Evolutionary conservation across 1,140 invertebrate genomes (phyloP).

Genomic region (Oreohelix idahoensis): DNA sequence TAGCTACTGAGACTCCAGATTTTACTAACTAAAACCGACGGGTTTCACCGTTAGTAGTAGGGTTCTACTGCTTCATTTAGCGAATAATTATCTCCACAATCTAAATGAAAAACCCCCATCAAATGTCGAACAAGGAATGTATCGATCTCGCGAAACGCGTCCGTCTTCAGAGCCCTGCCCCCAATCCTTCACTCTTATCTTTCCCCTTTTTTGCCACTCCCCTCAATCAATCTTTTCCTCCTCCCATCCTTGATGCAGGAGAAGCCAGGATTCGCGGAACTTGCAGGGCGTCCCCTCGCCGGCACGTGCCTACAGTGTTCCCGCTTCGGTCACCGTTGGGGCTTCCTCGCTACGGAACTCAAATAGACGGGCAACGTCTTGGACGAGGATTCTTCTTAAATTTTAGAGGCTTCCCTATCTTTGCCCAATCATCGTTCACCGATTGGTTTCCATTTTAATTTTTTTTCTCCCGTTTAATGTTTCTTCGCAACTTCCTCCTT

Average conservation of each 20-base stretch:
- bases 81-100: neutral
- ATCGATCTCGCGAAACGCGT: conserved; percentile 9
- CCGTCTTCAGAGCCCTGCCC: conserved; percentile 14
- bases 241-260: conserved; percentile 6
- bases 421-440: conserved; percentile 27
- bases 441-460: conserved; percentile 21
- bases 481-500: neutral
- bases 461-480: neutral
- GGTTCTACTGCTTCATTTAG: neutral
- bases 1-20: no score
- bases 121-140: neutral
- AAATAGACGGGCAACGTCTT: conserved; percentile 35
- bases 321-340: conserved; percentile 12
- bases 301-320: conserved; percentile 29
- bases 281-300: conserved; percentile 22
- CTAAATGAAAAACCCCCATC: no score
- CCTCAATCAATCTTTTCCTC: conserved; percentile 20
- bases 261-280: conserved; percentile 37
- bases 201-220: neutral
- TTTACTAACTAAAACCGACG: no score
- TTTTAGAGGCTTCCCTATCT: conserved; percentile 28
- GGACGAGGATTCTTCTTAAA: neutral
- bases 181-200: neutral
- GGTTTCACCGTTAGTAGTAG: neutral
- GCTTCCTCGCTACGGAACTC: conserved; percentile 38